phyloP scores from a whole-genome alignment of 2,888 invertebrate genomes.

The Phyllotreta striolata region DNA sequence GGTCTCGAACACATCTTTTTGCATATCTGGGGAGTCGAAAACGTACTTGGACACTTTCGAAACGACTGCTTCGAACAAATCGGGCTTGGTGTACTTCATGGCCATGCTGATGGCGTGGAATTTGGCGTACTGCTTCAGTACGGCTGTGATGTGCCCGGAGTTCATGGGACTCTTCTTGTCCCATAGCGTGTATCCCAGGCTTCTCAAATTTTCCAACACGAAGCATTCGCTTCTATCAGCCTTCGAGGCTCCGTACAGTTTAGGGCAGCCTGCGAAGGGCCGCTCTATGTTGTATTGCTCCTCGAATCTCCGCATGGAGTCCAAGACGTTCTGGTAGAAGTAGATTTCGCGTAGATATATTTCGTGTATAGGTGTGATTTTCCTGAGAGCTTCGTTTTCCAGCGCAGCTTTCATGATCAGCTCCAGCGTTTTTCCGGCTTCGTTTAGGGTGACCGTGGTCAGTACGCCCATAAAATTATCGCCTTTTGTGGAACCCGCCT shows the following conservation, averaged over 20 bases:
- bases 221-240: slow-evolving; percentile 41
- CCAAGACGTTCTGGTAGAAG: slow-evolving; percentile 49
- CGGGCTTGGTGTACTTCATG: slow-evolving; percentile 46
- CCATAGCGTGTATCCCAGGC: slow-evolving; percentile 46
- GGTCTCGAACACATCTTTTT: not conserved
- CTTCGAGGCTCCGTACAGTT: slow-evolving; percentile 31
- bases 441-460: slow-evolving; percentile 33
- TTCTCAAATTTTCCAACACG: slow-evolving; percentile 50
- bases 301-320: slow-evolving; percentile 41
- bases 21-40: not conserved
- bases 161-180: slow-evolving; percentile 49
- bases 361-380: slow-evolving; percentile 40
- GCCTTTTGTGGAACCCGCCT: slow-evolving; percentile 25
- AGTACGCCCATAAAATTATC: slow-evolving; percentile 44
- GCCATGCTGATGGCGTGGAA: slow-evolving; percentile 53
- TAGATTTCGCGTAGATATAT: slow-evolving; percentile 49
- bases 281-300: slow-evolving; percentile 31
- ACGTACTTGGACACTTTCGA: not conserved
- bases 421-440: slow-evolving; percentile 33
- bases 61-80: slow-evolving; percentile 38
- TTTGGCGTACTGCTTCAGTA: slow-evolving; percentile 50
- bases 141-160: slow-evolving; percentile 47
- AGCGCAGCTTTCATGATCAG: slow-evolving; percentile 51
- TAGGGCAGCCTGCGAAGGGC: slow-evolving; percentile 26
- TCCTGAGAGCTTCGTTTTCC: slow-evolving; percentile 40